Evolutionary conservation across 2,888 invertebrate species (phyloP).

Genomic region (Notodonta ziczac): DNA sequence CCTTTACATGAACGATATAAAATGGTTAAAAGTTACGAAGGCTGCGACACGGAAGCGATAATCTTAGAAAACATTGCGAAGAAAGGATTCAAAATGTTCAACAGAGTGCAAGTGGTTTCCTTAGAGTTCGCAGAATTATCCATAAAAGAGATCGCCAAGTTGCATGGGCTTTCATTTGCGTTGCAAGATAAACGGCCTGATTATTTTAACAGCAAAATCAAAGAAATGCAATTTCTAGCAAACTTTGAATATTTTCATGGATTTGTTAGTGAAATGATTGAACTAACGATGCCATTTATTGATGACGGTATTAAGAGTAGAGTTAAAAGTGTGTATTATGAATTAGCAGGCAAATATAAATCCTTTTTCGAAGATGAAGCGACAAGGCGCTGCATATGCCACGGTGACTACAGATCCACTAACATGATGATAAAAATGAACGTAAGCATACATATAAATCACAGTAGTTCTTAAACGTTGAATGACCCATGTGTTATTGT

Average conservation of each 20-base stretch:
- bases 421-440: constrained; percentile 46
- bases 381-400: constrained; percentile 40
- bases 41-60: constrained; percentile 44
- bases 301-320: constrained; percentile 32
- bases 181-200: constrained; percentile 45
- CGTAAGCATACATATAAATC: constrained; percentile 34
- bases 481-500: too few relatives aligned
- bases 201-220: constrained; percentile 50
- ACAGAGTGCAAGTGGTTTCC: constrained; percentile 52
- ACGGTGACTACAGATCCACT: constrained; percentile 49
- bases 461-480: too few relatives aligned
- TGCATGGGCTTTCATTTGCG: constrained; percentile 58
- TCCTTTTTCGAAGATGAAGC: constrained; percentile 29
- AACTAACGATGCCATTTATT: constrained; percentile 32
- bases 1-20: constrained; percentile 50
- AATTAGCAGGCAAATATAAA: constrained; percentile 26
- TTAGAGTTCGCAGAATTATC: constrained; percentile 53
- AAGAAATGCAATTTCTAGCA: constrained; percentile 5
- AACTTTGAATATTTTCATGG: constrained; percentile 23
- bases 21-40: constrained; percentile 50
- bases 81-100: constrained; percentile 49
- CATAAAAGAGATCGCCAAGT: constrained; percentile 58
- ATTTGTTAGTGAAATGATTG: constrained; percentile 36
- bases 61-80: constrained; percentile 58
- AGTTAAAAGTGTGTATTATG: constrained; percentile 33